Base-by-base conservation (phyloP, 1,140 invertebrate genomes). In the Sycophila sp. region DNA sequence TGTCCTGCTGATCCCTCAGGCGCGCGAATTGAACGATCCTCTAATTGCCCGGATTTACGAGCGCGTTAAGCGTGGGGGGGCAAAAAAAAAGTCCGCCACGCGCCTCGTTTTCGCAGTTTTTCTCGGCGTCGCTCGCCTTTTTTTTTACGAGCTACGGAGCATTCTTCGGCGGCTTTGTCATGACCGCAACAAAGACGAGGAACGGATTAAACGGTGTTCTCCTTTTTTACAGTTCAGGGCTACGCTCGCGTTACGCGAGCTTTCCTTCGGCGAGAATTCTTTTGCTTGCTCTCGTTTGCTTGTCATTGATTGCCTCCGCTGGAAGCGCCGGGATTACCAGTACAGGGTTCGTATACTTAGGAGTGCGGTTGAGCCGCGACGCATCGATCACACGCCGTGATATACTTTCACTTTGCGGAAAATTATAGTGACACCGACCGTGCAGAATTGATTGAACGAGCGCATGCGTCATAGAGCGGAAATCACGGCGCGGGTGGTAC, bases 1-100 rank as follows among this genome's bases (percentile, higher is more conserved):
- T 59, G 66, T 60, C 47, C 38, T n/a, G 26, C 17, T 30, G 10
- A 42, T 32, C 47, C n/a, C 24, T 11, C 17, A 19, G 34, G 6
- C 30, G 28, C 36, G 40, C 49, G 22, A 42, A 55, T 56, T 32
- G 28, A 63, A 55, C 68, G 68, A 70, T 74, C 73, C 69, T 74
- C 75, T 81, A 81, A 81, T 81, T 79, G 73, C 71, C 53, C 65
- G 72, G 75, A 78, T 79, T 81, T 77, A 80, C 73, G 76, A 81
- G 71, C 74, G 53, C 62, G 34, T 76, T 75, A 64, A 76, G 5
- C 36, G 34, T 8, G 15, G 28, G 22, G 17, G 60, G 24, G 28
- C 15, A 53, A 53, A 28, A 36, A 53, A 32, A 55, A 49, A 58
- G 40, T 55, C 63, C 71, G 67, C 47, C 53, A 51, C 51, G 53